A percentile compares a stretch with the other conserved stretches of the same genome.
These are phyloP conservation scores for Thymallus thymallus DNA, from an alignment of 2,113 vertebrate species.

Conservation along the genomic window DNA sequence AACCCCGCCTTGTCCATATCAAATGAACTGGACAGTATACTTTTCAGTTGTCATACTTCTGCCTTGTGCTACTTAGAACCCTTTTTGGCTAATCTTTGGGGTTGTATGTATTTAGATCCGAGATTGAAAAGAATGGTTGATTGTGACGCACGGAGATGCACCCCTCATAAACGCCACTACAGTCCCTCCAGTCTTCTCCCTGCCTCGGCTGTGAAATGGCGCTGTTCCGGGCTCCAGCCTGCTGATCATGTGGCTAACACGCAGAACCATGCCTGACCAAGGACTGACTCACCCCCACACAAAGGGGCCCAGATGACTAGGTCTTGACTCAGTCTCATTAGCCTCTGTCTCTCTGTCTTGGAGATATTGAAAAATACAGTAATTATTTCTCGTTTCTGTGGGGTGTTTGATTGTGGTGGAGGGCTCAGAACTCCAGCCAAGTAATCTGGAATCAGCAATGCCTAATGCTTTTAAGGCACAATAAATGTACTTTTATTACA, in stretches of 20 bases:
- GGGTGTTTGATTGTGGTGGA: neutral
- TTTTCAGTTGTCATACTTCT: too few species aligned
- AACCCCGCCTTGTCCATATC: too few species aligned
- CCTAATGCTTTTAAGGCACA: neutral
- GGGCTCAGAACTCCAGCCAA: constrained; percentile 1
- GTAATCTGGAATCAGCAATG: neutral
- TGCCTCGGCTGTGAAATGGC: constrained; percentile 56
- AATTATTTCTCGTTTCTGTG: constrained; percentile 17
- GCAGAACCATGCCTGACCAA: constrained; percentile 53
- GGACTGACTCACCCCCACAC: constrained; percentile 50
- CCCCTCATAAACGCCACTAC: constrained; percentile 39
- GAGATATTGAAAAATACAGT: constrained; percentile 21
- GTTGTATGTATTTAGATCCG: neutral
- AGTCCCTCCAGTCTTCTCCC: constrained; percentile 43
- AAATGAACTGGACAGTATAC: too few species aligned
- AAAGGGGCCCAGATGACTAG: constrained; percentile 58
- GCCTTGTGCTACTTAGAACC: too few species aligned
- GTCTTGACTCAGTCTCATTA: constrained; percentile 60
- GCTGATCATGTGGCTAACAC: constrained; percentile 70
- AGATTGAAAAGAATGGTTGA: constrained; percentile 23
- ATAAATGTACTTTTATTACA: neutral
- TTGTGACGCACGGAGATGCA: constrained; percentile 37
- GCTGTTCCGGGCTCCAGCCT: constrained; percentile 53
- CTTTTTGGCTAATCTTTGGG: too few species aligned
- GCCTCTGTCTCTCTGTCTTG: constrained; percentile 13